Base-by-base conservation (phyloP, 2,888 invertebrate species). In the Periphyllus acericola region DNA sequence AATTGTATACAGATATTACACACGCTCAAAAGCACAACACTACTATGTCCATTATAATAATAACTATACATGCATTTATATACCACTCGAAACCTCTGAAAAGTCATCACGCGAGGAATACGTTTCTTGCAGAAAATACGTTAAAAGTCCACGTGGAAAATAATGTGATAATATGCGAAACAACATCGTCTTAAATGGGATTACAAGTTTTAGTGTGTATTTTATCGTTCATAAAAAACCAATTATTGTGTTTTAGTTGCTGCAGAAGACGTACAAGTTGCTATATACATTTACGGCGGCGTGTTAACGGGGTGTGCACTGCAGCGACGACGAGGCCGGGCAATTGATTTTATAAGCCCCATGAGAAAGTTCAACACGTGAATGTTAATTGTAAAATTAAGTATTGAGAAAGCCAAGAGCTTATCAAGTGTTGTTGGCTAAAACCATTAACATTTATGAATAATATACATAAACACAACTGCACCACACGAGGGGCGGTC, bases 381-480 rank as follows among this genome's bases (percentile, higher is more conserved):
- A 84, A 78, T 68, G 85, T 78, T 85, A 78, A 79, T 86, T 71
- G 79, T 79, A 79, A 86, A 86, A 86, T 79, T 71, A 86, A 86
- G 85, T 79, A 79, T 86, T 52, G 79, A 86, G 78, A 86, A 79
- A 68, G 79, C 78, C 71, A 68, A 79, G 71, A 52, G 79, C 79
- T 86, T 86, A 68, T 86, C 85, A 68, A 52, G 52, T 79, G 68
- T 34, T 71, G 78, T 78, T 34, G 52, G 34, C 71, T n/a, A 66
- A 76, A 46, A 52, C n/a, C 85, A 52, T 86, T 86, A 79, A 79
- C 79, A 86, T 86, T 78, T 79, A 79, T 86, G 85, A 68, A 85
- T 75, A 83, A 60, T 75, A 72, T 82, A 40, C 83, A 76, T 76
- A 76, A 75, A 76, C 78, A 76, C 85, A 34, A 71, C 52, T 66